Evolutionary conservation across 1,140 invertebrate genomes (phyloP).

Genomic region (Hypsibius dujardini): DNA sequence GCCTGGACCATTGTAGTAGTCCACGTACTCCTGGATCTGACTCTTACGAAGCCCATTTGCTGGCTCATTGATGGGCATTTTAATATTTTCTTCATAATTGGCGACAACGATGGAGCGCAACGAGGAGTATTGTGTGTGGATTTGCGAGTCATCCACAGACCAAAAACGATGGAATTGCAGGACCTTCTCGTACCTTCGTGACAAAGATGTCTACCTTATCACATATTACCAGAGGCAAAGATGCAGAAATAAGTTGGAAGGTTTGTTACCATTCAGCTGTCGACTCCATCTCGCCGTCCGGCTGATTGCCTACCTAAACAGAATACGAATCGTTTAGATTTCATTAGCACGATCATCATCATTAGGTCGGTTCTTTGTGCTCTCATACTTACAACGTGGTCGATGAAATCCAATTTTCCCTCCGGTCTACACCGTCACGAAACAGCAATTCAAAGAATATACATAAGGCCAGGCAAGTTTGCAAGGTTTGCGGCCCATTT

Average conservation of each 20-base stretch:
- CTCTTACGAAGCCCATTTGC: constrained; percentile 85
- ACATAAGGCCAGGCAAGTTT: too few species aligned
- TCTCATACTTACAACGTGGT: constrained; percentile 52
- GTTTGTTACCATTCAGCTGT: constrained; percentile 56
- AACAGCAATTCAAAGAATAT: too few species aligned
- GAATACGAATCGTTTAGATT: too few species aligned
- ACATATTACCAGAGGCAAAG: too few species aligned
- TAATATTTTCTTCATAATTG: constrained; percentile 93
- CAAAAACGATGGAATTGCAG: constrained; percentile 94
- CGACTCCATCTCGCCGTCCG: constrained; percentile 69
- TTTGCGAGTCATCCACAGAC: constrained; percentile 90
- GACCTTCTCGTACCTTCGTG: constrained; percentile 61
- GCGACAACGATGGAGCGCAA: constrained; percentile 88
- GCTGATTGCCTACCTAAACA: constrained; percentile 64
- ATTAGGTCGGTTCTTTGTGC: too few species aligned
- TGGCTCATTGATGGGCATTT: constrained; percentile 97
- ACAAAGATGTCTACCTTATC: too few species aligned
- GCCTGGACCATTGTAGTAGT: constrained; percentile 90
- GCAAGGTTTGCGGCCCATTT: too few species aligned
- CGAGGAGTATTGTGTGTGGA: constrained; percentile 88
- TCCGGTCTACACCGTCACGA: constrained; percentile 41
- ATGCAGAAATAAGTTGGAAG: too few species aligned
- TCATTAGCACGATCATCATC: too few species aligned
- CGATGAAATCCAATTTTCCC: constrained; percentile 66
- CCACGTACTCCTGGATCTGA: constrained; percentile 94